These are phyloP conservation scores for Taeniopygia guttata DNA, from an alignment of 2,797 vertebrate genomes.

Conservation along the genomic window DNA sequence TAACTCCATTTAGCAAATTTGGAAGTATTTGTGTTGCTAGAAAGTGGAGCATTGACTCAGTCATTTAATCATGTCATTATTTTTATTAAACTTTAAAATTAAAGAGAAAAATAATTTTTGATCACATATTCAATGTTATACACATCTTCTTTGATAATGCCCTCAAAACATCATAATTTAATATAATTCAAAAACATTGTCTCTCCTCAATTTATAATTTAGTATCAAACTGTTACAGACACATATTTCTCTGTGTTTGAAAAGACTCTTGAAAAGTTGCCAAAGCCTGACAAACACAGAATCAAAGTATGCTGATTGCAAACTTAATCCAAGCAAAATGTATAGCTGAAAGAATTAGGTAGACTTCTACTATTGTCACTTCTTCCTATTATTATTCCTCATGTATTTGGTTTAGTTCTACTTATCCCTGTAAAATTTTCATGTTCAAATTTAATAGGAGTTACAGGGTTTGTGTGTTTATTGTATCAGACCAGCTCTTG, in stretches of 20 bases:
- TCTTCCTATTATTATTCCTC: neutral
- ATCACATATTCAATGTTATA: neutral
- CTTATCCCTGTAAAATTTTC: neutral
- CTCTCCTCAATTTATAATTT: neutral
- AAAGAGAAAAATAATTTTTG: neutral
- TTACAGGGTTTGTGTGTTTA: neutral
- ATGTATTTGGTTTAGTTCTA: neutral
- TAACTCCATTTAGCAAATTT: neutral
- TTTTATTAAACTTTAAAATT: neutral
- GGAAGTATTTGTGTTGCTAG: neutral
- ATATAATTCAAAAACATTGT: neutral
- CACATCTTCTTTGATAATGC: neutral
- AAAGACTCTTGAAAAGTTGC: neutral
- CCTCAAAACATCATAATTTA: neutral
- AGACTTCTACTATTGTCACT: neutral
- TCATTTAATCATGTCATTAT: neutral
- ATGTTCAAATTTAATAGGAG: neutral
- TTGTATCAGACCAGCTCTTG: neutral
- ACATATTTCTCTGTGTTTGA: neutral
- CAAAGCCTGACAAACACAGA: slow-evolving; percentile 1
- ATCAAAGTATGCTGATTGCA: neutral
- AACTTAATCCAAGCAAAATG: neutral
- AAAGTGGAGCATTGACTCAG: neutral
- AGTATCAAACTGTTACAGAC: neutral
- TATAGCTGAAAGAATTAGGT: neutral